Evolutionary conservation across 2,888 invertebrate genomes (phyloP).

Genomic region (Chymomyza procnemis): DNA sequence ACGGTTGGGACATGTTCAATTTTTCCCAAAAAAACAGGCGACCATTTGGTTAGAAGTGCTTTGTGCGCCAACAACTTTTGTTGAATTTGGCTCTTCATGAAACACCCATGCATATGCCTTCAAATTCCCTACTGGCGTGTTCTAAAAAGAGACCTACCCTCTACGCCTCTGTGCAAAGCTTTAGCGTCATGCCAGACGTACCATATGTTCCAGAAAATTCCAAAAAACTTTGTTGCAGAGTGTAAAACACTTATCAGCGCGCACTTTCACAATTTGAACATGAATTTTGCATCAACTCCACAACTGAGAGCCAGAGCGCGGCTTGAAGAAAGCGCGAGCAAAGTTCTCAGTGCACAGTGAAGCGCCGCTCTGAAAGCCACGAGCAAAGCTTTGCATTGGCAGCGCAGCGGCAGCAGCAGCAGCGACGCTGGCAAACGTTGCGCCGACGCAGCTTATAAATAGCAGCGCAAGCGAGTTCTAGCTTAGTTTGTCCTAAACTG

Average conservation of each 20-base stretch:
- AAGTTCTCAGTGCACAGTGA: neutral
- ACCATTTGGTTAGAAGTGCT: too few relatives aligned
- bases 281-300: conserved; percentile 44
- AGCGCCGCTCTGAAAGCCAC: neutral
- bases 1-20: too few relatives aligned
- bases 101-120: too few relatives aligned
- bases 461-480: conserved; percentile 52
- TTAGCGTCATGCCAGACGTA: too few relatives aligned
- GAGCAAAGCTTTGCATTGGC: conserved; percentile 17
- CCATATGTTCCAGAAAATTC: too few relatives aligned
- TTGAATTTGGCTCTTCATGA: too few relatives aligned
- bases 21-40: too few relatives aligned
- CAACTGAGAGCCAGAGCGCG: neutral
- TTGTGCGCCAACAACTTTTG: too few relatives aligned
- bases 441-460: conserved; percentile 68
- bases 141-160: too few relatives aligned
- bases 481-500: conserved; percentile 64
- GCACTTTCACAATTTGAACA: conserved; percentile 60
- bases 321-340: neutral
- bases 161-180: too few relatives aligned
- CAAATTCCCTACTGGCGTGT: too few relatives aligned
- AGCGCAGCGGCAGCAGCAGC: neutral
- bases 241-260: conserved; percentile 46
- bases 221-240: conserved; percentile 10
- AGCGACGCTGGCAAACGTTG: conserved; percentile 18